Evolutionary conservation across 2,797 vertebrate genomes (phyloP).

Genomic region (Macroramphosus scolopax): DNA sequence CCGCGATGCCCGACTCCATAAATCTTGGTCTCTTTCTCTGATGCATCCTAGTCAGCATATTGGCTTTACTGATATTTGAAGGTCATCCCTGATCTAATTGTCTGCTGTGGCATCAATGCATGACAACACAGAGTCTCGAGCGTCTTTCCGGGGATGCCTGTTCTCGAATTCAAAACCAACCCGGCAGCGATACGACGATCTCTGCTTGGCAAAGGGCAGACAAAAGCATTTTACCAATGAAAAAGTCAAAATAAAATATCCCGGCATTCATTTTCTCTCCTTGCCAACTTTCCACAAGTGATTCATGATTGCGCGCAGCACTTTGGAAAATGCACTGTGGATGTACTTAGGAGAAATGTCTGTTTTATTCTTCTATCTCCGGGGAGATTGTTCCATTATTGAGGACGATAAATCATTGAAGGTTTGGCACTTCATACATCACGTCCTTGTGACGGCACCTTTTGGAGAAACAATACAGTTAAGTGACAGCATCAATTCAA

Average conservation of each 20-base stretch:
- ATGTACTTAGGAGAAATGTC: constrained; percentile 74
- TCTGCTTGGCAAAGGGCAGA: constrained; percentile 61
- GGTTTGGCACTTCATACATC: constrained; percentile 62
- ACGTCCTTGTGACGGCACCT: constrained; percentile 44
- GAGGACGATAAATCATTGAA: constrained; percentile 39
- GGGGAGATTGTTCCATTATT: constrained; percentile 51
- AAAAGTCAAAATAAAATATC: constrained; percentile 56
- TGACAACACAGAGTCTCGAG: constrained; percentile 36
- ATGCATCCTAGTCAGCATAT: constrained; percentile 57
- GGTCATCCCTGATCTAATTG: constrained; percentile 69
- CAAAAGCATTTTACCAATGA: constrained; percentile 69
- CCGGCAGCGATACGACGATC: constrained; percentile 49
- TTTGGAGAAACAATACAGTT: too few species aligned
- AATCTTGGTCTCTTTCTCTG: constrained; percentile 60
- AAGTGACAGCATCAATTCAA: constrained; percentile 6
- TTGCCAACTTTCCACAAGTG: constrained; percentile 59
- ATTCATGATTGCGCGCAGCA: constrained; percentile 68
- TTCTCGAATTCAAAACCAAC: constrained; percentile 50
- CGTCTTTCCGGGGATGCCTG: constrained; percentile 44
- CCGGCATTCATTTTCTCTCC: constrained; percentile 47
- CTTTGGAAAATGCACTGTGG: constrained; percentile 73
- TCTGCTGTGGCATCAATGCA: constrained; percentile 53
- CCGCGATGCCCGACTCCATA: constrained; percentile 52
- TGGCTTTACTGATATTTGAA: constrained; percentile 59
- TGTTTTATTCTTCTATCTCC: constrained; percentile 47